Percentiles rank a stretch among this genome's conserved stretches.
These are phyloP conservation scores for Baccha elongata DNA, from an alignment of 2,888 invertebrate species.

Conservation along the genomic window DNA sequence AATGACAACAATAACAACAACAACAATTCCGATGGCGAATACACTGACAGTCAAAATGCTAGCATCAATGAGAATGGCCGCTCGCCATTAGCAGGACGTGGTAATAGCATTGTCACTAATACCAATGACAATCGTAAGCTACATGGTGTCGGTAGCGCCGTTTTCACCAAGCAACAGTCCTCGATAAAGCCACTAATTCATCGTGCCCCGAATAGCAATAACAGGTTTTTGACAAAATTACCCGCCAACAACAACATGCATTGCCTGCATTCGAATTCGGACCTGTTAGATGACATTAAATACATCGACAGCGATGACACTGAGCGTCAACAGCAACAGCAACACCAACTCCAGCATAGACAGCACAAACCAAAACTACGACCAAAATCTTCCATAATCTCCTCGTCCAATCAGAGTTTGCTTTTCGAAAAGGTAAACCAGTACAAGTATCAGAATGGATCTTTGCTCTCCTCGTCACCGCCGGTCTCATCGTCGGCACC, in stretches of 20 bases:
- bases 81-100: slow-evolving; percentile 50
- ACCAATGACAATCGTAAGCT: slow-evolving; percentile 74
- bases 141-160: slow-evolving; percentile 24
- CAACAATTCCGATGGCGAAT: slow-evolving; percentile 30
- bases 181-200: slow-evolving; percentile 73
- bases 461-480: slow-evolving; percentile 53
- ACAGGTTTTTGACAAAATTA: slow-evolving; percentile 57
- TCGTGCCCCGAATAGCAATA: slow-evolving; percentile 61
- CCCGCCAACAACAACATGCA: slow-evolving; percentile 73
- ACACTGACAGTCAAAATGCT: slow-evolving; percentile 11
- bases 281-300: slow-evolving; percentile 74
- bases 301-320: slow-evolving; percentile 75
- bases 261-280: slow-evolving; percentile 66
- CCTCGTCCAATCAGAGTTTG: slow-evolving; percentile 74
- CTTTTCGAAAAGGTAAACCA: slow-evolving; percentile 78
- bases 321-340: slow-evolving; percentile 67
- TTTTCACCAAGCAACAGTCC: slow-evolving; percentile 21
- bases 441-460: slow-evolving; percentile 79
- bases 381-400: slow-evolving; percentile 75
- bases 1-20: slow-evolving; percentile 48
- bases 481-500: slow-evolving; percentile 68
- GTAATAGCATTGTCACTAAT: slow-evolving; percentile 71
- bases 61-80: slow-evolving; percentile 67
- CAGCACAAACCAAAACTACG: slow-evolving; percentile 74
- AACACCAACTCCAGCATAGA: slow-evolving; percentile 58